These are phyloP conservation scores for Lycodopsis pacificus DNA, from an alignment of 2,797 vertebrate genomes.

Conservation along the genomic window DNA sequence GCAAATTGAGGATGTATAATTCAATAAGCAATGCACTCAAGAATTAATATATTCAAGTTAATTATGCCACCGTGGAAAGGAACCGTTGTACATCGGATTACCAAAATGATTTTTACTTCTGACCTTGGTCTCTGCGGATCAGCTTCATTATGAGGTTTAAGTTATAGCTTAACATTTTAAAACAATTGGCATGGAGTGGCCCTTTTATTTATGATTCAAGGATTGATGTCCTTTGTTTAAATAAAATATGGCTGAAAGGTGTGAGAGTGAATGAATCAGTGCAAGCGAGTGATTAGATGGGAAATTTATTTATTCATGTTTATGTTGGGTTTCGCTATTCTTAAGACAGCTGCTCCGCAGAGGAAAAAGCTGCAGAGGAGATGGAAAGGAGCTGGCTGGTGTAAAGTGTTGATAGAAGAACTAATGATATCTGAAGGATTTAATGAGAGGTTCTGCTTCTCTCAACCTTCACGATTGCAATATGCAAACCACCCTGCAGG, in stretches of 20 bases:
- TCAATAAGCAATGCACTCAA: slow-evolving; percentile 90
- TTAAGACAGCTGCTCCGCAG: slow-evolving; percentile 55
- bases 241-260: slow-evolving; percentile 75
- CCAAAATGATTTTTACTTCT: slow-evolving; percentile 82
- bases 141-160: slow-evolving; percentile 80
- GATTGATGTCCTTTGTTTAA: slow-evolving; percentile 75
- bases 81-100: slow-evolving; percentile 77
- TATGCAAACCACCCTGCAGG: slow-evolving; percentile 58
- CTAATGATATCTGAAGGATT: slow-evolving; percentile 62
- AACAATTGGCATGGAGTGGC: slow-evolving; percentile 66
- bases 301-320: slow-evolving; percentile 77
- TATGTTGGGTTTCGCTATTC: slow-evolving; percentile 58
- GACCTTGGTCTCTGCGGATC: slow-evolving; percentile 79
- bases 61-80: slow-evolving; percentile 89
- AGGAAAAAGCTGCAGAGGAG: slow-evolving; percentile 39
- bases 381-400: slow-evolving; percentile 39
- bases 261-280: slow-evolving; percentile 62
- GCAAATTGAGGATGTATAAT: slow-evolving; percentile 85
- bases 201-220: slow-evolving; percentile 74
- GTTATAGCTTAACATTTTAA: slow-evolving; percentile 78
- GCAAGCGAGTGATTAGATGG: slow-evolving; percentile 67
- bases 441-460: slow-evolving; percentile 60
- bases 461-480: slow-evolving; percentile 49
- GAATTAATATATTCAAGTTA: slow-evolving; percentile 91
- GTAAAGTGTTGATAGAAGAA: slow-evolving; percentile 53